These are phyloP conservation scores for Drosophila birchii DNA, from an alignment of 2,888 invertebrate species.

Conservation along the genomic window DNA sequence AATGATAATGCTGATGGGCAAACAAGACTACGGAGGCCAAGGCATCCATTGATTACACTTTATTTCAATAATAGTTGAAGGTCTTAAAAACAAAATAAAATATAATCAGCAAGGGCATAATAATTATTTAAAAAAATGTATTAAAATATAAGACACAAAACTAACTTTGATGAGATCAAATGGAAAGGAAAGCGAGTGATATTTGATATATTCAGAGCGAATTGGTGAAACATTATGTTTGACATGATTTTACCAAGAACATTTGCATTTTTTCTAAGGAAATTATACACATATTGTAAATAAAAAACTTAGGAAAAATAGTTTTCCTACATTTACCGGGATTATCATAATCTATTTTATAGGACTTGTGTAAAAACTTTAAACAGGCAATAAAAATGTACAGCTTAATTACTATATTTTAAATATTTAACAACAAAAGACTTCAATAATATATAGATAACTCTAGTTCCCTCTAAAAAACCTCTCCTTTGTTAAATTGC, in stretches of 20 bases:
- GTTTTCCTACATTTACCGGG: too few species aligned
- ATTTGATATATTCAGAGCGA: not conserved
- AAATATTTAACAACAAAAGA: too few species aligned
- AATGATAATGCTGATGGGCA: slow-evolving; percentile 8
- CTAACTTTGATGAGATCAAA: not conserved
- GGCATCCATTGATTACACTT: too few species aligned
- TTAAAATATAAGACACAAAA: too few species aligned
- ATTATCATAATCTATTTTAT: too few species aligned
- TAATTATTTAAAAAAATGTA: not conserved
- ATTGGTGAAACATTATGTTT: not conserved
- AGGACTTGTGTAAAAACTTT: not conserved
- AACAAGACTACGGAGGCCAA: too few species aligned
- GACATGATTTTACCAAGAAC: not conserved
- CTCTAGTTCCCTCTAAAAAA: not conserved
- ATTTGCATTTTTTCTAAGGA: too few species aligned
- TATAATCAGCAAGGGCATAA: too few species aligned
- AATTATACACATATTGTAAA: not conserved
- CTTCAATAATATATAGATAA: not conserved
- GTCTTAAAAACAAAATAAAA: not conserved
- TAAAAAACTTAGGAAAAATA: not conserved
- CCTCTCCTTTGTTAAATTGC: too few species aligned
- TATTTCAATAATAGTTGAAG: not conserved
- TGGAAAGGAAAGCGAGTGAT: not conserved
- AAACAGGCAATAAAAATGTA: too few species aligned
- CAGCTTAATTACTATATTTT: not conserved